Percentiles rank a stretch among this genome's conserved stretches.
phyloP scores from a whole-genome alignment of 2,113 vertebrate genomes.

The Microtus richardsoni region DNA sequence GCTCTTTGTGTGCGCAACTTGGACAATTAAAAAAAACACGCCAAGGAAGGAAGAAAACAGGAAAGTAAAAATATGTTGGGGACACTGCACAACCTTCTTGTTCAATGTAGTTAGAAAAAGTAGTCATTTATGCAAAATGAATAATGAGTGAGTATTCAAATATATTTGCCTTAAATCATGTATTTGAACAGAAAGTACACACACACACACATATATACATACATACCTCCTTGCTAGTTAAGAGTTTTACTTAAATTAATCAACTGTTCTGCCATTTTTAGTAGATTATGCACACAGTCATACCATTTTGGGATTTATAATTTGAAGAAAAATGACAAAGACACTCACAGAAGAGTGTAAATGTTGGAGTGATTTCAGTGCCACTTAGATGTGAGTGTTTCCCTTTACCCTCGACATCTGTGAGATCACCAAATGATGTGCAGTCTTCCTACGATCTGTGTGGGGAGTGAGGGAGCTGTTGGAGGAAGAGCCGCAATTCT shows the following conservation, averaged over 20 bases:
- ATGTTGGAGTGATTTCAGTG: not conserved
- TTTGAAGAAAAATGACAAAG: slow-evolving; percentile 25
- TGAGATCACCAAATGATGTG: not conserved
- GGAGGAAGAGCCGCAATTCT: not conserved
- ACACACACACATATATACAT: too few relatives aligned
- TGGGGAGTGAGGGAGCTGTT: not conserved
- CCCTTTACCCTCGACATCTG: not conserved
- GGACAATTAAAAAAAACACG: not conserved
- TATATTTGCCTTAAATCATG: not conserved
- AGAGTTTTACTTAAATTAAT: not conserved
- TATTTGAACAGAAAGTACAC: not conserved
- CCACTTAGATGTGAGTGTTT: not conserved
- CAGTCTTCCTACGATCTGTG: not conserved
- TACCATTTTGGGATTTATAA: not conserved
- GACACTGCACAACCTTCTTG: not conserved
- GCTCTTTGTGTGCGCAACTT: not conserved
- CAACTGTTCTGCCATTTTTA: not conserved
- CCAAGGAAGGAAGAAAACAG: slow-evolving; percentile 17
- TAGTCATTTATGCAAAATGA: not conserved
- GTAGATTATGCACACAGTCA: not conserved
- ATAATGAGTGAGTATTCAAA: not conserved
- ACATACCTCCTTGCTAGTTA: not conserved
- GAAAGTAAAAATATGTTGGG: not conserved
- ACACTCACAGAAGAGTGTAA: not conserved
- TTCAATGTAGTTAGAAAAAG: not conserved